Evolutionary conservation across 1,140 invertebrate genomes (phyloP).

Genomic region (Archivesica marissinica): DNA sequence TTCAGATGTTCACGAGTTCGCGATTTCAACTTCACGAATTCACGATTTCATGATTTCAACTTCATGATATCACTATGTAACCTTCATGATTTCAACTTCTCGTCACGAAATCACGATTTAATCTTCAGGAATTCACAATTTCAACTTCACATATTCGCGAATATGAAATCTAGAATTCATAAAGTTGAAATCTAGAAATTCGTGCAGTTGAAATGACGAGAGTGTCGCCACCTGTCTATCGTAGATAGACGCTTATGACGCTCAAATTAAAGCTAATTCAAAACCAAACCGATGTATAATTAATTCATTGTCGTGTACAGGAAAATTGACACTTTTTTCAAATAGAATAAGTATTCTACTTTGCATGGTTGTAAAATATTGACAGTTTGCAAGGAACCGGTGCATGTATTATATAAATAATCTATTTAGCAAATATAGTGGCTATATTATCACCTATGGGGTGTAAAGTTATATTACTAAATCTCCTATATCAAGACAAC

Average conservation of each 20-base stretch:
- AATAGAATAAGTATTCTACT: neutral
- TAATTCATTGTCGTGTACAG: neutral
- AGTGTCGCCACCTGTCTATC: no score
- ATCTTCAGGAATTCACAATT: neutral
- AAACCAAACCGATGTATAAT: no score
- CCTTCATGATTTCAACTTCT: no score
- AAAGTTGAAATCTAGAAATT: neutral
- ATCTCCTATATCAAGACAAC: conserved; percentile 48
- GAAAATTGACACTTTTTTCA: conserved; percentile 16
- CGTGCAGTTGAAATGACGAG: no score
- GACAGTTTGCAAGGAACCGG: neutral
- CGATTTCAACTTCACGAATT: no score
- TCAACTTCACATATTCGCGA: neutral
- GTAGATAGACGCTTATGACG: no score
- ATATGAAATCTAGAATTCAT: neutral
- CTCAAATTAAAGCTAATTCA: no score
- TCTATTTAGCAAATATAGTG: neutral
- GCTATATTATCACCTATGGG: conserved; percentile 23
- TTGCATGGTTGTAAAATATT: conserved; percentile 14
- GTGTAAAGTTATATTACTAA: no score
- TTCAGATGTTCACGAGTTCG: no score
- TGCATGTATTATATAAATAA: conserved; percentile 8
- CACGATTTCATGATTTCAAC: no score
- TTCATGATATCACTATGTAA: no score
- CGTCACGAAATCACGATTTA: no score